A percentile compares a stretch with the other conserved stretches of the same genome.
Conservation (phyloP, 2,113 vertebrate species). For the Emydocephalus ijimae region DNA sequence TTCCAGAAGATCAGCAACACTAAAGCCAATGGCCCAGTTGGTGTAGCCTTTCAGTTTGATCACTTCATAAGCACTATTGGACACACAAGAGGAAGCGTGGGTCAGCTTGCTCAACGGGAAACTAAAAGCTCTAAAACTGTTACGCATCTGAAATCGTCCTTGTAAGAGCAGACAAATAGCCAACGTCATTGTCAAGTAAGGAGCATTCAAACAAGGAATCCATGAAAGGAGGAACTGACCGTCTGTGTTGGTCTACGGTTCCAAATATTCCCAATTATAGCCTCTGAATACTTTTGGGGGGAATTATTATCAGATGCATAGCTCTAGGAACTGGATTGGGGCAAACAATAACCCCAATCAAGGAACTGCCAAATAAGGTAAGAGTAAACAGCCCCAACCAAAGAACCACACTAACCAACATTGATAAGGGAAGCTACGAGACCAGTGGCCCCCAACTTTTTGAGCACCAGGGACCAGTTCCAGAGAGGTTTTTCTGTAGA, state of each 20-base stretch:
- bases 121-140: too few relatives aligned
- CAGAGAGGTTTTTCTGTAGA: too few relatives aligned
- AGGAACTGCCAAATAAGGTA: too few relatives aligned
- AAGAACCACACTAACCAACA: too few relatives aligned
- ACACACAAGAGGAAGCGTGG: background rate
- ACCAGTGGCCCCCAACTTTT: too few relatives aligned
- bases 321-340: background rate
- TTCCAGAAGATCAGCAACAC: constrained; percentile 91
- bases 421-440: too few relatives aligned
- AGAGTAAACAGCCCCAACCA: too few relatives aligned
- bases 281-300: background rate
- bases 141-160: too few relatives aligned
- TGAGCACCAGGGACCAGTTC: too few relatives aligned
- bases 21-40: constrained; percentile 98
- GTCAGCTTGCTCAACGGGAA: background rate
- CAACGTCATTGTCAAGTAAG: background rate
- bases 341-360: background rate
- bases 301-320: background rate
- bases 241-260: background rate
- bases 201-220: background rate
- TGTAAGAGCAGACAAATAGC: background rate
- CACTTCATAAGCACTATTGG: constrained; percentile 89
- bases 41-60: constrained; percentile 97
- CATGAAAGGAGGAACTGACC: background rate
- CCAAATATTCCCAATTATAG: background rate